phyloP scores from a whole-genome alignment of 2,113 vertebrate species.

The Eurypyga helias region DNA sequence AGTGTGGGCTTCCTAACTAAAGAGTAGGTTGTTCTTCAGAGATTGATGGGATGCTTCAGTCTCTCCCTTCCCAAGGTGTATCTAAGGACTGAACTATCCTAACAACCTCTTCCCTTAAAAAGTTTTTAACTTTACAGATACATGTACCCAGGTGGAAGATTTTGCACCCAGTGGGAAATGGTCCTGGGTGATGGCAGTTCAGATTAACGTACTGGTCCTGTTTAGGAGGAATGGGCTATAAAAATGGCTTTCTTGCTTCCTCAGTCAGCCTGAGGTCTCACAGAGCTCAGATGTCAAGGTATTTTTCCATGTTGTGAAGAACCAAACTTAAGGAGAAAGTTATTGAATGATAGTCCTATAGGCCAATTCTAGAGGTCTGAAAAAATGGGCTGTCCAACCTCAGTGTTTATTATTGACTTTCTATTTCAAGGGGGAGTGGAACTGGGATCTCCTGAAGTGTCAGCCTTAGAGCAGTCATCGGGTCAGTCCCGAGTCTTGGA shows the following conservation, averaged over 20 bases:
- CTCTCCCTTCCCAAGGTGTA: not conserved
- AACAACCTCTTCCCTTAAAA: not conserved
- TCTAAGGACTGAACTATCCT: not conserved
- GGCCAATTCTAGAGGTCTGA: not conserved
- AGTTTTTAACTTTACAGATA: not conserved
- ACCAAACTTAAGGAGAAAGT: not conserved
- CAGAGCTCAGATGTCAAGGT: not conserved
- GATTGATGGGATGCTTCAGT: accelerated
- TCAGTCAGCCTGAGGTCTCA: not conserved
- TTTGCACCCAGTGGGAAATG: not conserved
- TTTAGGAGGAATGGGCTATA: not conserved
- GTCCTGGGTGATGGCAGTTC: accelerated
- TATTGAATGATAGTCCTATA: not conserved
- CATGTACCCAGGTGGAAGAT: accelerated
- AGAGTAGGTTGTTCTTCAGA: accelerated
- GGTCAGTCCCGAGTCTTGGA: not conserved
- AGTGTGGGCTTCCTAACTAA: not conserved
- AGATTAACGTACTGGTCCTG: accelerated
- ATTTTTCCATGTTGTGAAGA: not conserved
- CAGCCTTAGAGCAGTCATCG: not conserved
- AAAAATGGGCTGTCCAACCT: not conserved
- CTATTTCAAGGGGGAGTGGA: not conserved
- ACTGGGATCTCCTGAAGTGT: not conserved
- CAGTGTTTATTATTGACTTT: not conserved
- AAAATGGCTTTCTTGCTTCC: not conserved